Base-by-base conservation (phyloP, 2,797 vertebrate species). In the Takifugu ocellatus region DNA sequence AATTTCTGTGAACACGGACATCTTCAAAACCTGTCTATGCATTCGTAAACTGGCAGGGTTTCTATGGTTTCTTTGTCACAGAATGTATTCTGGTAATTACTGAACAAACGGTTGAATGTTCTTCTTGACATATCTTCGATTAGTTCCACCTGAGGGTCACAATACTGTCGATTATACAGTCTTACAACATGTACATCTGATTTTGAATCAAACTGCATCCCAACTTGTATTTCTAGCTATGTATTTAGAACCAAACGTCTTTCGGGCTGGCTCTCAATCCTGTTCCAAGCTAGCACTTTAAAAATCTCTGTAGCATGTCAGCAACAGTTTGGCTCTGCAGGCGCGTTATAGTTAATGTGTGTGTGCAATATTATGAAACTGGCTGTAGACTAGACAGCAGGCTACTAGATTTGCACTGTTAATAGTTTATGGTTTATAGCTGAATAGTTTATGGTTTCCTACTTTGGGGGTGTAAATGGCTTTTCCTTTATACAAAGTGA, bases 271-370 rank as follows among this genome's bases (percentile, higher is more conserved):
- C 74, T 77, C 49, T 62, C 67, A 81, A 82, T 79, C 63, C 63
- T 75, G 82, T 43, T 68, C 69, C 51, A 72, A 87, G 90, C 79
- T 88, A 87, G 95, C 93, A 95, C 94, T 95, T 96, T 95, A 93
- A 74, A 66, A 69, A 71, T 72, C 68, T 72, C 68, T 72, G 79
- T 80, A 86, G 91, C 86, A 82, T 85, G 90, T 88, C 79, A 52
- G 81, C 84, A 61, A 55, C 49, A 47, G 82, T 82, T 86, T 79
- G 88, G 83, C 88, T 81, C 78, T 82, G 78, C 89, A 81, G 63
- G 61, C 85, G 87, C 67, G 66, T 39, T 39, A 39, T 39, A 39
- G 73, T 57, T 90, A 59, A 27, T 64, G 52, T 77, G 79, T 73
- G 57, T 86, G 92, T 94, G 91, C 90, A 93, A 91, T 94, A 74